These are phyloP conservation scores for Ctenochaetus hawaiiensis DNA, from an alignment of 2,797 vertebrate species.

Conservation along the genomic window DNA sequence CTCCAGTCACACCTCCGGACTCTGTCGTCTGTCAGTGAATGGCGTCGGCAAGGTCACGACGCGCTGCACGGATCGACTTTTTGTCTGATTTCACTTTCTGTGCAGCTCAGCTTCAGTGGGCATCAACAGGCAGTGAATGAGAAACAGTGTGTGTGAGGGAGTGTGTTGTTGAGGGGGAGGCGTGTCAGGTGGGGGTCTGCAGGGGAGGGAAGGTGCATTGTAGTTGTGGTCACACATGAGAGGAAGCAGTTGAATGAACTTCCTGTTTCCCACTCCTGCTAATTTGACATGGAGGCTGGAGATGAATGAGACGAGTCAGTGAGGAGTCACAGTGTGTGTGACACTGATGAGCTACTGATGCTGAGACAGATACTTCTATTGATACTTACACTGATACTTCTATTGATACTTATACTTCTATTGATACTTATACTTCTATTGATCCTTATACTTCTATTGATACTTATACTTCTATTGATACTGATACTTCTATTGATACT, in stretches of 20 bases:
- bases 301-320: constrained; percentile 23
- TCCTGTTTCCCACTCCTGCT: constrained; percentile 42
- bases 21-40: constrained; percentile 19
- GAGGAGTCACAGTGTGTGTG: background rate
- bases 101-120: constrained; percentile 31
- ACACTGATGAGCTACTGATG: background rate
- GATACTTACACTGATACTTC: background rate
- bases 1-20: constrained; percentile 4
- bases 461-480: too few species aligned
- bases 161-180: background rate
- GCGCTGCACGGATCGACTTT: background rate
- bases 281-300: constrained; percentile 34
- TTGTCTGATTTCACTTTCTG: constrained; percentile 31
- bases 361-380: too few species aligned
- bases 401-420: too few species aligned
- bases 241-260: constrained; percentile 45
- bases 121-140: constrained; percentile 23
- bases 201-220: constrained; percentile 1
- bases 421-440: too few species aligned
- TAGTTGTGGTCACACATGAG: constrained; percentile 46
- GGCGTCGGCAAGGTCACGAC: constrained; percentile 1
- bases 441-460: too few species aligned
- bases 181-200: background rate
- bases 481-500: too few species aligned
- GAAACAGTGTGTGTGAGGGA: background rate